Percentiles rank a stretch among this genome's conserved stretches.
phyloP scores from a whole-genome alignment of 2,113 vertebrate species.

The Neodon shergylaensis region DNA sequence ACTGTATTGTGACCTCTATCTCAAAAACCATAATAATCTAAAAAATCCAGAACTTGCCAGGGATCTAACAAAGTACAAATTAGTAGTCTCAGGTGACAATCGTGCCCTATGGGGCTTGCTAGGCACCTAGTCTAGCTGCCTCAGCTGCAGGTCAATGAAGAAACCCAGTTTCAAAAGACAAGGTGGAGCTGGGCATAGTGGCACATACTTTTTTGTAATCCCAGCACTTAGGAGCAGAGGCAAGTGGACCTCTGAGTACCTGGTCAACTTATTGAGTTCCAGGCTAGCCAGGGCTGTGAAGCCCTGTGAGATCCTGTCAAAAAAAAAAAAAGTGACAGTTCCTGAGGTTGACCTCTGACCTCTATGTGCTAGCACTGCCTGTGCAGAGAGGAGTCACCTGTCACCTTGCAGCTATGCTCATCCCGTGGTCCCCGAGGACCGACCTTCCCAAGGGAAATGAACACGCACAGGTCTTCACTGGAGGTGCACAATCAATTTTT shows the following conservation, averaged over 20 bases:
- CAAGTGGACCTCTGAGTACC: not conserved
- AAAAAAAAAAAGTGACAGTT: not conserved
- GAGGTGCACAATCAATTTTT: constrained; percentile 83
- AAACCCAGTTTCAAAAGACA: not conserved
- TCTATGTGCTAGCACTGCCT: not conserved
- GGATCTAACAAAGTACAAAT: not conserved
- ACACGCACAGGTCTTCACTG: constrained; percentile 52
- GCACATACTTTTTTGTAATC: not conserved
- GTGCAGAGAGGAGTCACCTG: not conserved
- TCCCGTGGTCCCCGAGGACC: not conserved
- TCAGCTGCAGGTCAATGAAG: not conserved
- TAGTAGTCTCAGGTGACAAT: not conserved
- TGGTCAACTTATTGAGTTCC: not conserved
- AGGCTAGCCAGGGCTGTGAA: not conserved
- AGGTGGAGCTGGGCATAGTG: not conserved
- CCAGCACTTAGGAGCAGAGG: not conserved
- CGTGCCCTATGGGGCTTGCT: not conserved
- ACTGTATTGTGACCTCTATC: not conserved
- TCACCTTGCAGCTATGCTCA: not conserved
- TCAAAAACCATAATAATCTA: not conserved
- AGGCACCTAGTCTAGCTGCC: not conserved
- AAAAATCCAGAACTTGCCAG: not conserved
- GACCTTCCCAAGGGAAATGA: constrained; percentile 53
- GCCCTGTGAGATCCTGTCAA: not conserved
- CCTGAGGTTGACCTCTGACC: not conserved